A percentile compares a stretch with the other conserved stretches of the same genome.
phyloP scores from a whole-genome alignment of 2,797 vertebrate species.

The Chloroceryle amazona region DNA sequence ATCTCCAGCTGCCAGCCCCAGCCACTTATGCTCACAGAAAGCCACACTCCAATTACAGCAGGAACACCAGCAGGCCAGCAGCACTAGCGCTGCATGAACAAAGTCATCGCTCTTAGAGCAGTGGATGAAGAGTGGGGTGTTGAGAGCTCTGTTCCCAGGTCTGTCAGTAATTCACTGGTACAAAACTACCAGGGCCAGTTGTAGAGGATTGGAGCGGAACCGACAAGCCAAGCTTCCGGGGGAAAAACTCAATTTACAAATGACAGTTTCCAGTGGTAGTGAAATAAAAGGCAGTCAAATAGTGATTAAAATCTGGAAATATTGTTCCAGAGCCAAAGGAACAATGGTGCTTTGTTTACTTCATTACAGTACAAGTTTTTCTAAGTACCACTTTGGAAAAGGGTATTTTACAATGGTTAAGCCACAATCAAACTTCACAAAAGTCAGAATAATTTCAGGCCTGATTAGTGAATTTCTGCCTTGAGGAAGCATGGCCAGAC shows the following conservation, averaged over 20 bases:
- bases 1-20: background rate
- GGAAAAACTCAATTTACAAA: background rate
- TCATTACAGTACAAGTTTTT: background rate
- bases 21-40: rapidly evolving
- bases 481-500: background rate
- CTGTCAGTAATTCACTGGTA: background rate
- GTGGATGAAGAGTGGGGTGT: background rate
- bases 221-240: background rate
- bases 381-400: background rate
- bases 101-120: background rate
- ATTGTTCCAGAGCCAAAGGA: background rate
- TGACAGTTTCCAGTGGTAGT: background rate
- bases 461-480: background rate
- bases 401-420: background rate
- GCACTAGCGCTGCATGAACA: background rate
- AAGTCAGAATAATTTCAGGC: background rate
- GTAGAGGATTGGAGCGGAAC: background rate
- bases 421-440: background rate
- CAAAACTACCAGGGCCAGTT: background rate
- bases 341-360: background rate
- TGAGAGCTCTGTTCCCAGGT: background rate
- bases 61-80: rapidly evolving
- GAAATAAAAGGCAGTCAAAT: background rate
- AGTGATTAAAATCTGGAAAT: background rate
- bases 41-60: background rate